Percentiles rank a stretch among this genome's conserved stretches.
Evolutionary conservation across 2,888 invertebrate genomes (phyloP).

Genomic region (Calephelis perditalis): DNA sequence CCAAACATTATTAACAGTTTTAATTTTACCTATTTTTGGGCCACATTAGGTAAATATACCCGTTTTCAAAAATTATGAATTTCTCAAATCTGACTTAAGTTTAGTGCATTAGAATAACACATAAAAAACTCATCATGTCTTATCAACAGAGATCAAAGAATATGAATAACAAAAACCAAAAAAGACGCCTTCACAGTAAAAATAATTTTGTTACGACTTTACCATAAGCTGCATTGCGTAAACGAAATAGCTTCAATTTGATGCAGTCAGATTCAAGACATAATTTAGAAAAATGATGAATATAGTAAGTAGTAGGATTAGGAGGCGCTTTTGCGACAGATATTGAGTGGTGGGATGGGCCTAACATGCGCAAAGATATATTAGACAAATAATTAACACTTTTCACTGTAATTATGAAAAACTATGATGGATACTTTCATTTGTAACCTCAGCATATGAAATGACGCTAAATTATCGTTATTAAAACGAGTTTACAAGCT

Average conservation of each 20-base stretch:
- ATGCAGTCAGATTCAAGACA: constrained; percentile 57
- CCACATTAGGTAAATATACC: no score
- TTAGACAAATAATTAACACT: constrained; percentile 47
- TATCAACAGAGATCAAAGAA: no score
- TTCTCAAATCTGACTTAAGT: no score
- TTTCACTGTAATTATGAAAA: constrained; percentile 56
- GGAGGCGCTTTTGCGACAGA: constrained; percentile 74
- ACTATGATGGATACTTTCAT: constrained; percentile 61
- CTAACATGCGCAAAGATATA: constrained; percentile 73
- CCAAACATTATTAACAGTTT: no score
- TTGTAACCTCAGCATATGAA: constrained; percentile 57
- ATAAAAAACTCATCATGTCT: no score
- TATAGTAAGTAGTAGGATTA: constrained; percentile 71
- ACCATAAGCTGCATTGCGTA: constrained; percentile 74
- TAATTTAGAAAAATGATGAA: constrained; percentile 60
- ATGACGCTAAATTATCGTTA: constrained; percentile 67
- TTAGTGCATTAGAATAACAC: no score
- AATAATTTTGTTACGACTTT: background rate
- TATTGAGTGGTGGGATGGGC: constrained; percentile 78
- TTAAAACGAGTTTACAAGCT: constrained; percentile 72
- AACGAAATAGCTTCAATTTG: constrained; percentile 49
- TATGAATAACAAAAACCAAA: no score
- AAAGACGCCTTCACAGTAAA: no score
- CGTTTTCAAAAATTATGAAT: no score
- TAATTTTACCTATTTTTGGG: no score